Percentiles rank a stretch among this genome's conserved stretches.
phyloP scores from a whole-genome alignment of 2,888 invertebrate genomes.

The Eupithecia abbreviata region DNA sequence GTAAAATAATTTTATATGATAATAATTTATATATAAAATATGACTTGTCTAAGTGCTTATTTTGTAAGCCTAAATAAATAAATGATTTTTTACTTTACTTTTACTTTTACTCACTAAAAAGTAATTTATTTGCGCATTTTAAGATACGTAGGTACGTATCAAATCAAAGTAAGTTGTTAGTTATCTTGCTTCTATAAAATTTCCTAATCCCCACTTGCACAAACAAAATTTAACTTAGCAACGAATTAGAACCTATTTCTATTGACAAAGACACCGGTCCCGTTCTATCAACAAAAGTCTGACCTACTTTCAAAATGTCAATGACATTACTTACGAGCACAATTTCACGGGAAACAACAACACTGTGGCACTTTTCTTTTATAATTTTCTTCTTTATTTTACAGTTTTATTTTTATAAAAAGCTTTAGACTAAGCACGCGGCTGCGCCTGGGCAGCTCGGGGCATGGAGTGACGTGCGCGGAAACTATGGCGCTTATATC shows the following conservation, averaged over 20 bases:
- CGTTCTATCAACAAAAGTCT: constrained; percentile 56
- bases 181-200: not conserved
- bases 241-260: constrained; percentile 28
- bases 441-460: constrained; percentile 66
- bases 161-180: not conserved
- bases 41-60: too few relatives aligned
- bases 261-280: constrained; percentile 48
- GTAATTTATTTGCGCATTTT: not conserved
- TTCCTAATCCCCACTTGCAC: not conserved
- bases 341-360: constrained; percentile 43
- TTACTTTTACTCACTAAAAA: too few relatives aligned
- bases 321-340: constrained; percentile 59
- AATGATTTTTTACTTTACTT: too few relatives aligned
- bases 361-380: constrained; percentile 50
- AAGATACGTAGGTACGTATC: not conserved
- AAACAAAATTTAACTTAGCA: not conserved
- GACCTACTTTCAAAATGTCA: constrained; percentile 66
- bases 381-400: constrained; percentile 44
- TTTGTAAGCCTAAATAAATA: too few relatives aligned
- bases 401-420: constrained; percentile 31
- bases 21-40: too few relatives aligned
- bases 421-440: constrained; percentile 57
- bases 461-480: constrained; percentile 77
- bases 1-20: too few relatives aligned
- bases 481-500: constrained; percentile 77